Conservation (phyloP, 2,888 invertebrate species). For the Nemapogon koenigi region DNA sequence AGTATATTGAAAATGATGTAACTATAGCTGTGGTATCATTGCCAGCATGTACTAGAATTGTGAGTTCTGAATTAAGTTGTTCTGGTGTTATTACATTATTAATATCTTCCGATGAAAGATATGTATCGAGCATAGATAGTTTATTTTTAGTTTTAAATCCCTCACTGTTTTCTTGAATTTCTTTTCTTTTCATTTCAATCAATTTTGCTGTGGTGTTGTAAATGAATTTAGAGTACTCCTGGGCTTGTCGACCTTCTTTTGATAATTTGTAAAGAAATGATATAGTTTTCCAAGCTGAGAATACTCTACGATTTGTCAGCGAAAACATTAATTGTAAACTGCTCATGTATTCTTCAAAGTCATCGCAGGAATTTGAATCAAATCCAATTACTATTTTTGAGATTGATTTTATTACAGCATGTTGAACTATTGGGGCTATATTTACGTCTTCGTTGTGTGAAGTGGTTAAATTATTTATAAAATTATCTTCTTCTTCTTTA, state of each 20-base stretch:
- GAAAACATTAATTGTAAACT: background rate
- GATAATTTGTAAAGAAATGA: background rate
- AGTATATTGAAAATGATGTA: conserved; percentile 19
- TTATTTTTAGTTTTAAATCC: too few species aligned
- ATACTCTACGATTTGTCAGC: background rate
- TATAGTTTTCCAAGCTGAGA: conserved; percentile 1
- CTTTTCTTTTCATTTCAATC: background rate
- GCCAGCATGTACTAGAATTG: background rate
- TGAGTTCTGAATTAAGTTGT: conserved; percentile 1
- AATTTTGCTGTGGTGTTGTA: background rate
- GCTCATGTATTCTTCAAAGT: background rate
- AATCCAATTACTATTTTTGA: conserved; percentile 1
- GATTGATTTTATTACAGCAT: background rate
- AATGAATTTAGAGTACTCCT: background rate
- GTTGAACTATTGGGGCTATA: conserved; percentile 1
- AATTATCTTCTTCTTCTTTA: background rate
- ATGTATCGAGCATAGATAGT: too few species aligned
- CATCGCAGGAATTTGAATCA: background rate
- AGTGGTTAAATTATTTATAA: background rate
- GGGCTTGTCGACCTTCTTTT: background rate
- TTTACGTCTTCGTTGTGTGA: background rate
- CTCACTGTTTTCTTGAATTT: too few species aligned
- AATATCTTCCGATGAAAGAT: too few species aligned
- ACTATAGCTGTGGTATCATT: background rate
- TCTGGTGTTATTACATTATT: too few species aligned